Base-by-base conservation (phyloP, 2,113 vertebrate species). In the Toxotes chatareus region DNA sequence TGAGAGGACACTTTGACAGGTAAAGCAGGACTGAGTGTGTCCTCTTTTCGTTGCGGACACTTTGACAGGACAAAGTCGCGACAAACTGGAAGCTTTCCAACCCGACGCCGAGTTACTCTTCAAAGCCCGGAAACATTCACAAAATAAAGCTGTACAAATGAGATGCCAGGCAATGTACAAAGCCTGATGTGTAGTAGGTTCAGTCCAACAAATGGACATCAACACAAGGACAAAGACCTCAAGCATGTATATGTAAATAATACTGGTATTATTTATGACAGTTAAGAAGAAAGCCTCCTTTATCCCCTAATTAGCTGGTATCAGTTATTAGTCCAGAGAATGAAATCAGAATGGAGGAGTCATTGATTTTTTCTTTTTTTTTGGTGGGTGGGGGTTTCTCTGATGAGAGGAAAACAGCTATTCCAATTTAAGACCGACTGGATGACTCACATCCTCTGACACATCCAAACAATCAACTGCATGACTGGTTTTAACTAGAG, bases 261-360 rank as follows among this genome's bases (percentile, higher is more conserved):
- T 34, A 3, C 17, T 38, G 13, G 49, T 40, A 59, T 78, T 62
- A 73, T 64, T 70, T 73, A 13, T 42, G 67, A 60, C 62, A 76
- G 11, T 65, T 19, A 31, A 60, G 46, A 69, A 57, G 73, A 76
- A 76, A 83, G 12, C 13, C 5, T 44, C 14, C 13, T 61, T 65
- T 32, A 86, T 86, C 66, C 59, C 16, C 83, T 73, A 72, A 88
- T 88, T 86, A 80, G 74, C 17, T 66, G 19, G 14, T 10, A 23
- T 76, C 46, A 73, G 14, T 60, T 55, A 53, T 67, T 31, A 65
- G 40, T 66, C 8, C 27, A 34, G 71, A 51, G 19, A 21, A 14
- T 61, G 14, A 51, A 44, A 53, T 79, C 69, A n/a, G 21, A 36
- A 23, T 53, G 40, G 38, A 34, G 47, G 16, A 44, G 47, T 68